A percentile compares a stretch with the other conserved stretches of the same genome.
phyloP scores from a whole-genome alignment of 2,113 vertebrate species.

The Oncorhynchus mykiss region DNA sequence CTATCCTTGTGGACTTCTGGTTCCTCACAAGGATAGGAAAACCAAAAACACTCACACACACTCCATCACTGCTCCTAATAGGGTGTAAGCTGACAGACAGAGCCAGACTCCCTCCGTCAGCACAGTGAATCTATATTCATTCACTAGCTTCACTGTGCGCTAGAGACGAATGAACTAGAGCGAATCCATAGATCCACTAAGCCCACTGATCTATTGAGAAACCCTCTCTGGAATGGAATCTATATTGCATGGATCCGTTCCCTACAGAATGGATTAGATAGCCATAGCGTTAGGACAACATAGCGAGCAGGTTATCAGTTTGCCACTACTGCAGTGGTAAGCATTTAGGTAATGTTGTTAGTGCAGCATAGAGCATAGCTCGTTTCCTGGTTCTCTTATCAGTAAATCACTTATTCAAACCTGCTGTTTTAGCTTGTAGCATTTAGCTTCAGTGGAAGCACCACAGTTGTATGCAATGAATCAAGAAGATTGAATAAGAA shows the following conservation, averaged over 20 bases:
- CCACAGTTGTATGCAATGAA: background rate
- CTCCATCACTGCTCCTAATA: constrained; percentile 61
- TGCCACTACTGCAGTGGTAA: constrained; percentile 41
- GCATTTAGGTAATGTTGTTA: constrained; percentile 20
- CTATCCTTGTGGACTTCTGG: no score
- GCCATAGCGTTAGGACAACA: background rate
- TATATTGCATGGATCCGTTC: constrained; percentile 8
- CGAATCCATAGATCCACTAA: constrained; percentile 60
- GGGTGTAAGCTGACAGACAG: constrained; percentile 49
- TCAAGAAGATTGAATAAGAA: background rate
- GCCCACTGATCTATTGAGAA: constrained; percentile 52
- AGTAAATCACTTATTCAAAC: background rate
- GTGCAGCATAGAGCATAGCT: background rate
- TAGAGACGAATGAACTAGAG: constrained; percentile 61
- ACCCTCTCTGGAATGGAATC: constrained; percentile 44
- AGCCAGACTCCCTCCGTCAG: constrained; percentile 46
- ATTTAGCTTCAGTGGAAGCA: background rate
- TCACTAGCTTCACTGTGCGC: constrained; percentile 45
- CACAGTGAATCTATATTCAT: constrained; percentile 65
- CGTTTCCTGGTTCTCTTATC: background rate
- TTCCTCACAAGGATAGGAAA: no score
- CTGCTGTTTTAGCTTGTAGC: background rate
- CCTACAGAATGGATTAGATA: constrained; percentile 29
- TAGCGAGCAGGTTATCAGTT: constrained; percentile 6
- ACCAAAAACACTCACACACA: constrained; percentile 11